phyloP scores from a whole-genome alignment of 2,113 vertebrate genomes.

The Tringa solitaria region DNA sequence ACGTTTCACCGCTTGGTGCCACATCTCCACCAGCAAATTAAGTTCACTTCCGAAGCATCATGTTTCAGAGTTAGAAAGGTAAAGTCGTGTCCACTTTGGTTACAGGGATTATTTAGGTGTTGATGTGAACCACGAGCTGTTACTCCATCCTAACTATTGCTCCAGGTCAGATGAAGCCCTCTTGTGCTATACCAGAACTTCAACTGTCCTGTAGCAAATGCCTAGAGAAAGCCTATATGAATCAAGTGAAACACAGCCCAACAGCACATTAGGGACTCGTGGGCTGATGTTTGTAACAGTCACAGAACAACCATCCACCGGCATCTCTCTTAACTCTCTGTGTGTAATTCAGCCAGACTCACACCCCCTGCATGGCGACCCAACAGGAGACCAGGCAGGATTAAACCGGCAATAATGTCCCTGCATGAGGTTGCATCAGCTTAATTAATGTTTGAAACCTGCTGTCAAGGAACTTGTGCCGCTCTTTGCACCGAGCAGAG shows the following conservation, averaged over 20 bases:
- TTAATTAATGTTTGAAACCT: background rate
- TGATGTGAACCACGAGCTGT: background rate
- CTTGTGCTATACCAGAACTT: background rate
- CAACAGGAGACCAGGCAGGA: fast-evolving
- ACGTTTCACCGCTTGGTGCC: background rate
- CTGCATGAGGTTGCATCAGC: background rate
- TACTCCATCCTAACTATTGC: background rate
- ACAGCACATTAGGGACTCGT: background rate
- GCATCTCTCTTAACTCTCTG: background rate
- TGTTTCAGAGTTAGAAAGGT: background rate
- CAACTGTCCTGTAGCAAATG: background rate
- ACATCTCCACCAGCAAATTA: background rate
- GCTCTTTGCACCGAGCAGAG: background rate
- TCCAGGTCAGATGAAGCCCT: background rate
- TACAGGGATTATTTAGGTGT: background rate
- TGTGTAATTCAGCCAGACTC: background rate
- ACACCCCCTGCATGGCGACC: background rate
- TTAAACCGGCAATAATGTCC: background rate
- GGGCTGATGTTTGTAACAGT: background rate
- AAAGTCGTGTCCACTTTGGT: background rate
- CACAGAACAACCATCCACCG: background rate
- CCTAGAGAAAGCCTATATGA: background rate
- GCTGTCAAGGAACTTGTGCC: background rate
- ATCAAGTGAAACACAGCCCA: background rate
- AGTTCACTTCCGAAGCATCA: background rate